Conservation (phyloP, 2,888 invertebrate species). For the Hemistola chrysoprasaria region DNA sequence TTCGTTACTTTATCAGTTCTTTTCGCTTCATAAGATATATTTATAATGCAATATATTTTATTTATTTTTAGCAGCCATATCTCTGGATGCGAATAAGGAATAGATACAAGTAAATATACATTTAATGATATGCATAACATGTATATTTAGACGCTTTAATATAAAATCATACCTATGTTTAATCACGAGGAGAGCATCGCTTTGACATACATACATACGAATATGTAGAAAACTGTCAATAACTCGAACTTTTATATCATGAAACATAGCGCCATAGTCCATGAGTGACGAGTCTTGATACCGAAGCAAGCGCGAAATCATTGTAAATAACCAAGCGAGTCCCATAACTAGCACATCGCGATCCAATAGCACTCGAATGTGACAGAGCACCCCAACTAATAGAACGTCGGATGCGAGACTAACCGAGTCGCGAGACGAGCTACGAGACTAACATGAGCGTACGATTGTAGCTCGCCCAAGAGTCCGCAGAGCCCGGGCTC, state of each 20-base stretch:
- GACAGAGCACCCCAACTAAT: conserved; percentile 46
- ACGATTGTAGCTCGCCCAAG: conserved; percentile 87
- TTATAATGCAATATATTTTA: conserved; percentile 58
- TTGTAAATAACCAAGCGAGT: conserved; percentile 53
- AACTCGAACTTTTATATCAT: conserved; percentile 30
- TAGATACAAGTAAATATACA: conserved; percentile 69
- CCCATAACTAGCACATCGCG: conserved; percentile 49
- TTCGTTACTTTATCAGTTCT: conserved; percentile 29
- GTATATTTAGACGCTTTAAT: conserved; percentile 61
- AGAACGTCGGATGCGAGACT: conserved; percentile 32
- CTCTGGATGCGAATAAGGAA: conserved; percentile 69
- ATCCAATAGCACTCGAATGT: conserved; percentile 44
- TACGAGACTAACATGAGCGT: conserved; percentile 69
- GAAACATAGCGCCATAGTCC: conserved; percentile 18
- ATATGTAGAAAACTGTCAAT: conserved; percentile 28
- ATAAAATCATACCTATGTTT: conserved; percentile 23
- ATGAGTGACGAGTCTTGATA: conserved; percentile 20
- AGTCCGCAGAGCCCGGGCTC: conserved; percentile 84
- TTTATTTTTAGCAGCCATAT: conserved; percentile 70
- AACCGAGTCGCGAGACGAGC: conserved; percentile 32
- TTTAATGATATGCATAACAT: conserved; percentile 58
- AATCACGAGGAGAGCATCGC: conserved; percentile 27
- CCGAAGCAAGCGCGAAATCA: conserved; percentile 31
- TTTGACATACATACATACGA: conserved; percentile 24
- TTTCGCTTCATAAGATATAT: conserved; percentile 50